These are phyloP conservation scores for Aspidoscelis tigris DNA, from an alignment of 2,113 vertebrate species.

Conservation along the genomic window DNA sequence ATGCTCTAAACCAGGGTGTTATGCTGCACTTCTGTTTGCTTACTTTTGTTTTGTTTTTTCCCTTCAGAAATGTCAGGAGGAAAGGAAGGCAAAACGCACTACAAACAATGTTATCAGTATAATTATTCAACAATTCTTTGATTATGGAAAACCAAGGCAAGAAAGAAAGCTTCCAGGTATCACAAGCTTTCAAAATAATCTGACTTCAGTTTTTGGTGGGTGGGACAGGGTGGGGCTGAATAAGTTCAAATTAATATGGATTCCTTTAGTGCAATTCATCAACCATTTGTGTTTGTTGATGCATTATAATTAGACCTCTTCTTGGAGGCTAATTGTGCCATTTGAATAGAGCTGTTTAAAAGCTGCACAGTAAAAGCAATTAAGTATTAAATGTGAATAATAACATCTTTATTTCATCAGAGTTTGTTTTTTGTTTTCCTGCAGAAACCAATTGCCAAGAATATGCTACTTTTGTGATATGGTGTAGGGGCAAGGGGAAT, in stretches of 20 bases:
- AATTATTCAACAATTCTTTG: background rate
- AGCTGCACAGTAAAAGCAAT: background rate
- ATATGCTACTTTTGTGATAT: background rate
- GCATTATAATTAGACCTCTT: background rate
- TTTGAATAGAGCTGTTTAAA: background rate
- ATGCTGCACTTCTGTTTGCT: slow-evolving; percentile 23
- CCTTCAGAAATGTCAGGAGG: slow-evolving; percentile 35
- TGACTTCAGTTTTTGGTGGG: background rate
- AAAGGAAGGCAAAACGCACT: slow-evolving; percentile 49
- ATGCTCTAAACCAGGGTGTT: slow-evolving; percentile 50
- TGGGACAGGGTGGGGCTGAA: too few relatives aligned
- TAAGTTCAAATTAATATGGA: background rate
- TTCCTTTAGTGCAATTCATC: background rate
- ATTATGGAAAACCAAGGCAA: background rate
- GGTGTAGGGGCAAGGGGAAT: background rate
- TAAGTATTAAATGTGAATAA: background rate
- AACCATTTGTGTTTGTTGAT: background rate
- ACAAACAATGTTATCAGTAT: slow-evolving; percentile 15
- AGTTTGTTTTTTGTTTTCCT: background rate
- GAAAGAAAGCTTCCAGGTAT: background rate
- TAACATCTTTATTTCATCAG: background rate
- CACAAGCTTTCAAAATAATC: background rate
- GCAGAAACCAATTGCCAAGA: background rate
- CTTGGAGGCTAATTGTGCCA: background rate
- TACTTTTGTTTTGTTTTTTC: slow-evolving; percentile 27